A percentile compares a stretch with the other conserved stretches of the same genome.
These are phyloP conservation scores for Upupa epops DNA, from an alignment of 2,113 vertebrate genomes.

Conservation along the genomic window DNA sequence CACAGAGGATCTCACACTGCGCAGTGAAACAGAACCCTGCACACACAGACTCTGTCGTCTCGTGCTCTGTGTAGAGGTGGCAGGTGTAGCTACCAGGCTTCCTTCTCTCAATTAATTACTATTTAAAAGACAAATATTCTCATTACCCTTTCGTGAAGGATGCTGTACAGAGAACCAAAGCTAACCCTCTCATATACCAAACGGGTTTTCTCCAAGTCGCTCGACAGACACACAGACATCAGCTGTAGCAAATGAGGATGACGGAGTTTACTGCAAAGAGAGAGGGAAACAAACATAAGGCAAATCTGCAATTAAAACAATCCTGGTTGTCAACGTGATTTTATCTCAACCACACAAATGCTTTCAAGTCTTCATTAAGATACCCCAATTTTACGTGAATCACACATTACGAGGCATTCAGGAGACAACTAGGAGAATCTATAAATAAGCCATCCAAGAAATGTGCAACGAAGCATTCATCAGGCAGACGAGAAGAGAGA, in stretches of 20 bases:
- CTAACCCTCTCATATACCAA: conserved; percentile 78
- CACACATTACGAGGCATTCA: background rate
- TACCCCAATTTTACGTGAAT: background rate
- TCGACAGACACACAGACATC: conserved; percentile 77
- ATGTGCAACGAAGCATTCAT: background rate
- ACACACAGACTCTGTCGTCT: background rate
- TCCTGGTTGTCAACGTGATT: background rate
- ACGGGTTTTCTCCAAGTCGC: conserved; percentile 71
- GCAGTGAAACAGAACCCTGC: background rate
- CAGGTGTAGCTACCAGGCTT: background rate
- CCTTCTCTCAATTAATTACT: background rate
- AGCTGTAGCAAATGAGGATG: conserved; percentile 79
- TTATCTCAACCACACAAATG: fast-evolving
- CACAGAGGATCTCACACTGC: background rate
- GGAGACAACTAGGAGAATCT: background rate
- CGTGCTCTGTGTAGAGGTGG: background rate
- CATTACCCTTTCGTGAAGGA: conserved; percentile 79
- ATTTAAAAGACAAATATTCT: background rate
- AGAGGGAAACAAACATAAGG: background rate
- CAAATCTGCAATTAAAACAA: background rate
- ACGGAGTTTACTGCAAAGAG: conserved; percentile 69
- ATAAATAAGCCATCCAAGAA: background rate
- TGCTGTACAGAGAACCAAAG: conserved; percentile 75
- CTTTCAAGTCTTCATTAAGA: background rate
- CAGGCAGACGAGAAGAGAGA: fast-evolving